A percentile compares a stretch with the other conserved stretches of the same genome.
phyloP scores from a whole-genome alignment of 2,888 invertebrate genomes.

The Emmelina monodactyla region DNA sequence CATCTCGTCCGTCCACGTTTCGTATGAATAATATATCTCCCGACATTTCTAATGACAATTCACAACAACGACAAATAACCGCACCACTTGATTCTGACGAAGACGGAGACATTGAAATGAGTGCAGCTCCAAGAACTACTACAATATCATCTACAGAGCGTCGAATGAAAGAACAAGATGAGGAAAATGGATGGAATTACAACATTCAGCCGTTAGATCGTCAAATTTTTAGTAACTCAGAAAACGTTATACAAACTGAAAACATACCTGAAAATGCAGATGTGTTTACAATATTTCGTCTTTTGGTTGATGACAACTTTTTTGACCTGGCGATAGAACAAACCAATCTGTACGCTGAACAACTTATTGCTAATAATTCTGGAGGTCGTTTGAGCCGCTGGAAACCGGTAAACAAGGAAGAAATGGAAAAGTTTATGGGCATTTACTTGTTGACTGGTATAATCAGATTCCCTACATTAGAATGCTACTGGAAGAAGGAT shows the following conservation, averaged over 20 bases:
- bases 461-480: slow-evolving; percentile 9
- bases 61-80: no score
- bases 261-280: background rate
- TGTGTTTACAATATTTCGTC: slow-evolving; percentile 2
- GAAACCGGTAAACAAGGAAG: slow-evolving; percentile 10
- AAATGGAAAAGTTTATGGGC: slow-evolving; percentile 13
- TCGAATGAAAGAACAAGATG: slow-evolving; percentile 3
- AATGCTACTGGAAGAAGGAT: slow-evolving; percentile 13
- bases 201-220: slow-evolving; percentile 1
- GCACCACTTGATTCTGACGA: background rate
- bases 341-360: slow-evolving; percentile 10
- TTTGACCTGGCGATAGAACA: slow-evolving; percentile 10
- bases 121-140: slow-evolving; percentile 1
- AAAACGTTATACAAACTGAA: background rate
- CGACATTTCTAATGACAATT: no score
- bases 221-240: slow-evolving; percentile 3
- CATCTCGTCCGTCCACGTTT: no score
- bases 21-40: no score
- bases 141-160: slow-evolving; percentile 2
- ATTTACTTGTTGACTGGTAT: slow-evolving; percentile 11
- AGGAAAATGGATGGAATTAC: slow-evolving; percentile 2
- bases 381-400: slow-evolving; percentile 9
- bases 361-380: background rate
- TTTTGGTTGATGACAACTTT: slow-evolving; percentile 6
- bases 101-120: slow-evolving; percentile 2